Evolutionary conservation across 2,888 invertebrate genomes (phyloP).

Genomic region (Drosophila robusta): DNA sequence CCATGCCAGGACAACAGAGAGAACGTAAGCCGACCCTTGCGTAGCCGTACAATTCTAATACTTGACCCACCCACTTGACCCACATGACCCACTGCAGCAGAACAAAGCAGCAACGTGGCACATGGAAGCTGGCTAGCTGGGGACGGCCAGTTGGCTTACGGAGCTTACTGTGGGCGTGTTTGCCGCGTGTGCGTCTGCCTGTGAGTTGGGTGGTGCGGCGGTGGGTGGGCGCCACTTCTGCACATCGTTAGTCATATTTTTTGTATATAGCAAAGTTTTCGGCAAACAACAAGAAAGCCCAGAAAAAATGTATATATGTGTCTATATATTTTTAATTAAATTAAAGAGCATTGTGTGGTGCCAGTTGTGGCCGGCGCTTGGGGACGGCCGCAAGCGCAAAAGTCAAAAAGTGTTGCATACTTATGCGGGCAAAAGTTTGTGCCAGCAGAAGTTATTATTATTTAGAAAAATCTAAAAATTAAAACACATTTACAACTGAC

Average conservation of each 20-base stretch:
- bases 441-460: constrained; percentile 7
- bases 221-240: constrained; percentile 36
- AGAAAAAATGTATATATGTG: constrained; percentile 2
- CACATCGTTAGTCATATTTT: constrained; percentile 78
- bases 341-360: constrained; percentile 60
- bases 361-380: constrained; percentile 21
- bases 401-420: constrained; percentile 51
- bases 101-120: constrained; percentile 45
- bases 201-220: background rate
- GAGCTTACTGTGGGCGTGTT: constrained; percentile 57
- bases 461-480: constrained; percentile 26
- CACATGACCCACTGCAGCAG: constrained; percentile 67
- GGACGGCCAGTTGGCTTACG: constrained; percentile 36
- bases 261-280: constrained; percentile 47
- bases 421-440: constrained; percentile 54
- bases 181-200: constrained; percentile 23
- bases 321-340: constrained; percentile 71
- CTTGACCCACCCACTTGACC: constrained; percentile 78
- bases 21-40: constrained; percentile 39
- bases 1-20: constrained; percentile 59
- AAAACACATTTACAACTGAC: background rate
- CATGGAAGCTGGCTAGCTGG: constrained; percentile 37
- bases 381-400: constrained; percentile 7
- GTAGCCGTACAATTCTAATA: constrained; percentile 52
- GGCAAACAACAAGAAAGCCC: constrained; percentile 50